Evolutionary conservation across 2,113 vertebrate species (phyloP), one percentile per base, ranked within the genome.

Genomic region (Zosterops pallidus): DNA sequence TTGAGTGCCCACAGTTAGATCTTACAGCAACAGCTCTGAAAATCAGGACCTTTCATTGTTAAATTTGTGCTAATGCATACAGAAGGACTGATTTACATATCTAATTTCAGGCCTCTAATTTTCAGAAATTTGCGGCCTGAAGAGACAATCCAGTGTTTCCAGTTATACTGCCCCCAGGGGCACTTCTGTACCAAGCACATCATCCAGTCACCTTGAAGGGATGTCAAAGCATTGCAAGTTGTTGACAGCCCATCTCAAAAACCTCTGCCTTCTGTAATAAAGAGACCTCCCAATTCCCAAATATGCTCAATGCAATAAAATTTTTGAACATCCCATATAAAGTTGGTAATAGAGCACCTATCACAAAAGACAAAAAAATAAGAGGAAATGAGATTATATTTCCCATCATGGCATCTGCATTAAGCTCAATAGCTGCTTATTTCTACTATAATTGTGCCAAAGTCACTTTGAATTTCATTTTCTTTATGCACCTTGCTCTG

Each of bases 211-310:
- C 86, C 86, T 91, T 89, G 83, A 84, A 82, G 31, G 46, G 65
- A 84, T 10, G 22, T 75, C 69, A 75, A 71, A 94, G 57, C 56
- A 65, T 11, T 79, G 41, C 63, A 69, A 82, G 46, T 21, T 87
- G 74, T 62, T 88, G 91, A 88, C 79, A 95, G 56, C 50, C 74
- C 68, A 44, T 59, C 82, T 94, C 81, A 89, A 91, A 93, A 94
- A 49, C 47, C 70, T 87, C 74, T 80, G 74, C 18, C 12, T 92
- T 86, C 46, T 55, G 78, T 74, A 87, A 92, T 83, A 92, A 93
- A 95, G 89, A 80, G 59, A 72, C 42, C 6, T 90, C 63, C 31
- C 77, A 82, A 90, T 77, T 91, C 95, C 94, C 89, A 87, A 65
- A 63, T 67, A 79, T 11, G 29, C 46, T 87, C 87, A 88, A 75